phyloP scores from a whole-genome alignment of 2,797 vertebrate species.

The Sphaeramia orbicularis region DNA sequence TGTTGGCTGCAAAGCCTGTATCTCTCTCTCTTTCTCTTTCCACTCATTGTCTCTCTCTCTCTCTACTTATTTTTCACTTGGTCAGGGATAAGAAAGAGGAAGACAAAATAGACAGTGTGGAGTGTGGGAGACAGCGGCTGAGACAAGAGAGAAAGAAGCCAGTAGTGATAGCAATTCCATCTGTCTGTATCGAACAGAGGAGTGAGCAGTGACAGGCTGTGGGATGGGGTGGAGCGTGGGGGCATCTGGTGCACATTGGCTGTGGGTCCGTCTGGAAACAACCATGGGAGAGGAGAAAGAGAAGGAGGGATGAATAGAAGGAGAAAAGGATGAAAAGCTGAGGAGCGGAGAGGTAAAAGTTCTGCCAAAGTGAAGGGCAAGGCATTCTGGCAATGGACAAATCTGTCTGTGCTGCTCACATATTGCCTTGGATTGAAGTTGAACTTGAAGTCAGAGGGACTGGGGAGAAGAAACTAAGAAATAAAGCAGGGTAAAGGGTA shows the following conservation, averaged over 20 bases:
- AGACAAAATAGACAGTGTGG: constrained; percentile 73
- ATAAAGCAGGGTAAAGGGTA: constrained; percentile 20
- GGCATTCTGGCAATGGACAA: constrained; percentile 45
- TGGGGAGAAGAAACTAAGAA: constrained; percentile 29
- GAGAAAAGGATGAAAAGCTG: constrained; percentile 50
- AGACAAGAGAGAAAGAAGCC: constrained; percentile 58
- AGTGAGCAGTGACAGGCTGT: constrained; percentile 86
- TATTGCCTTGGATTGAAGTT: constrained; percentile 81
- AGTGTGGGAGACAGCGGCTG: constrained; percentile 71
- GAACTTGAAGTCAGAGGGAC: constrained; percentile 43
- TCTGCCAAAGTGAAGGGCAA: constrained; percentile 70
- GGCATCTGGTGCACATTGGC: constrained; percentile 79
- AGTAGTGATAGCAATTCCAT: constrained; percentile 98
- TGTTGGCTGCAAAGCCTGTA: constrained; percentile 86
- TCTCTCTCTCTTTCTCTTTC: constrained; percentile 56
- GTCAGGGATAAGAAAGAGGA: constrained; percentile 76
- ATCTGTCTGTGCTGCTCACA: constrained; percentile 87
- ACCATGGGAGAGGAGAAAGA: constrained; percentile 53
- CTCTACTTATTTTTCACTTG: constrained; percentile 70
- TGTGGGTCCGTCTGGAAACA: constrained; percentile 65
- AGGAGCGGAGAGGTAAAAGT: constrained; percentile 52
- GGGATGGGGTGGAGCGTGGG: constrained; percentile 83
- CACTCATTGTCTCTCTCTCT: constrained; percentile 52
- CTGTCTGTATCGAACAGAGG: constrained; percentile 90
- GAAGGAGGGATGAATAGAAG: neutral